These are phyloP conservation scores for Scotopteryx bipunctaria DNA, from an alignment of 2,888 invertebrate genomes.

Conservation along the genomic window DNA sequence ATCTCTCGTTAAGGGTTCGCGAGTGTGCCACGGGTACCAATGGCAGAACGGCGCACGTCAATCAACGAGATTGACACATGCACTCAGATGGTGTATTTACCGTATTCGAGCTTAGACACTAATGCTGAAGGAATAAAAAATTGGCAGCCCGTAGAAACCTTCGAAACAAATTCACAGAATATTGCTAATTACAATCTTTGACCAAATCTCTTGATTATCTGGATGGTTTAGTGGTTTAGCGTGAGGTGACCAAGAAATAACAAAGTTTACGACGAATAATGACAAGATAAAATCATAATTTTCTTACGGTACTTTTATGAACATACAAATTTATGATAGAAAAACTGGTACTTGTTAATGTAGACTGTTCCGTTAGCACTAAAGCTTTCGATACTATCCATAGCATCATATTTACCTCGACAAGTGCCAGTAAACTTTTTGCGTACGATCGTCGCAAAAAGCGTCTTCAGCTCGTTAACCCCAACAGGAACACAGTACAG, in stretches of 20 bases:
- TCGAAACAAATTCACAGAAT: no score
- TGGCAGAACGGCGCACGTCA: conserved; percentile 23
- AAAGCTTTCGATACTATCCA: conserved; percentile 17
- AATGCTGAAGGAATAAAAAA: not conserved
- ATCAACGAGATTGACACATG: conserved; percentile 28
- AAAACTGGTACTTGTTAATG: no score
- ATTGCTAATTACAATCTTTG: no score
- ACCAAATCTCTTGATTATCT: no score
- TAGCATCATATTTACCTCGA: conserved; percentile 12
- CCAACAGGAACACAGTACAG: conserved; percentile 57
- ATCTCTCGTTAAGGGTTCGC: conserved; percentile 42
- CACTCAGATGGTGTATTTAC: conserved; percentile 23
- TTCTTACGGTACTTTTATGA: no score
- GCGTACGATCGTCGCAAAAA: conserved; percentile 33
- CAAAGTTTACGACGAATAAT: no score
- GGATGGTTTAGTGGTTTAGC: no score
- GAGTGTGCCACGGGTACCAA: conserved; percentile 22
- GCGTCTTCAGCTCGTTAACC: conserved; percentile 64
- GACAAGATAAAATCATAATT: no score
- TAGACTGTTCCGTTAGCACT: not conserved
- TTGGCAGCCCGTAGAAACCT: no score
- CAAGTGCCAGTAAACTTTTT: conserved; percentile 16
- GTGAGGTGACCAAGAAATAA: no score
- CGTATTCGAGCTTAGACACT: conserved; percentile 15
- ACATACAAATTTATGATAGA: no score